phyloP scores from a whole-genome alignment of 2,113 vertebrate genomes.

The Barbus barbus region DNA sequence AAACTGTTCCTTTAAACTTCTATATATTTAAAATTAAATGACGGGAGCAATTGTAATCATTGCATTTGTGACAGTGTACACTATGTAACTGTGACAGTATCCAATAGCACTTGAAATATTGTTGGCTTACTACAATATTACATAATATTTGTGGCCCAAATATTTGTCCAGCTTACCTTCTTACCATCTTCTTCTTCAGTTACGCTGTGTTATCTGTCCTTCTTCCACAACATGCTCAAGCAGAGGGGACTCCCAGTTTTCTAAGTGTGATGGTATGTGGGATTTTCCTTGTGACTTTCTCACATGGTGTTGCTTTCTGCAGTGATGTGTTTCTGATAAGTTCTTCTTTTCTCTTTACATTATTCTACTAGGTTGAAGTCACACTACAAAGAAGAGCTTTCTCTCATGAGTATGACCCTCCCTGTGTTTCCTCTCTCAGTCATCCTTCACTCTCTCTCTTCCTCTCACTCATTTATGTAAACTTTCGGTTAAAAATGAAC shows the following conservation, averaged over 20 bases:
- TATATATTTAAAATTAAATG: not conserved
- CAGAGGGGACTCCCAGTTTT: constrained; percentile 22
- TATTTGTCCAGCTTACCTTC: constrained; percentile 57
- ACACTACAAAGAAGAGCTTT: not conserved
- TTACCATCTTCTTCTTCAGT: constrained; percentile 53
- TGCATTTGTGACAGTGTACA: not conserved
- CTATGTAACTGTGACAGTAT: not conserved
- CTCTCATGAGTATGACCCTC: too few relatives aligned
- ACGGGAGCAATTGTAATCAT: not conserved
- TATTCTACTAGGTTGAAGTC: not conserved
- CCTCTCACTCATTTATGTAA: too few relatives aligned
- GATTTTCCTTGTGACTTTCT: constrained; percentile 18
- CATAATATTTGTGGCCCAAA: constrained; percentile 68
- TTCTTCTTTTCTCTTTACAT: not conserved
- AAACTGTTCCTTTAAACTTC: not conserved
- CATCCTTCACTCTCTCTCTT: too few relatives aligned
- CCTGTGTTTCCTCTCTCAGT: too few relatives aligned
- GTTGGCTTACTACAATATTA: constrained; percentile 65
- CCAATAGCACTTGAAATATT: constrained; percentile 41
- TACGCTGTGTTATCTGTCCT: constrained; percentile 22
- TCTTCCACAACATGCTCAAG: constrained; percentile 45
- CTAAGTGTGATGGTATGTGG: constrained; percentile 18
- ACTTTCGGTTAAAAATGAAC: too few relatives aligned
- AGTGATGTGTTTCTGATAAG: not conserved
- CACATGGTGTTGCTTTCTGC: constrained; percentile 1